phyloP scores from a whole-genome alignment of 1,140 invertebrate species.

The Gerris buenoi region DNA sequence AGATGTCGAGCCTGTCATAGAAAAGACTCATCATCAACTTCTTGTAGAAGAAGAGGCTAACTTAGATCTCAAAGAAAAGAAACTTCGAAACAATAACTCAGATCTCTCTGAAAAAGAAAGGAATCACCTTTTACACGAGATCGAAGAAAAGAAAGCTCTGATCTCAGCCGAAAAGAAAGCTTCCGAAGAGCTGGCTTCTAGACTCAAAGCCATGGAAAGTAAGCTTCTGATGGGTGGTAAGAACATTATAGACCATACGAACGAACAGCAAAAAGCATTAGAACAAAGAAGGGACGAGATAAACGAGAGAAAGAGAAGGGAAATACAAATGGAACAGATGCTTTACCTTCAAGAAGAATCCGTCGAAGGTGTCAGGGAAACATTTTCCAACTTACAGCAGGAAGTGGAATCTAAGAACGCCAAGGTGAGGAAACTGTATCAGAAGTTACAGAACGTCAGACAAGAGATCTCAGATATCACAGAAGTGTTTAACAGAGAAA shows the following conservation, averaged over 20 bases:
- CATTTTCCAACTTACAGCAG: slow-evolving; percentile 72
- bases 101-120: slow-evolving; percentile 31
- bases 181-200: slow-evolving; percentile 22
- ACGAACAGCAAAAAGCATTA: slow-evolving; percentile 69
- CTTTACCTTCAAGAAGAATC: slow-evolving; percentile 78
- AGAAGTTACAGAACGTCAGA: slow-evolving; percentile 41
- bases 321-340: slow-evolving; percentile 73
- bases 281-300: slow-evolving; percentile 66
- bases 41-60: slow-evolving; percentile 13
- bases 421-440: slow-evolving; percentile 60
- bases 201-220: slow-evolving; percentile 60
- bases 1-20: slow-evolving; percentile 3
- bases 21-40: slow-evolving; percentile 13
- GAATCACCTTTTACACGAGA: slow-evolving; percentile 40
- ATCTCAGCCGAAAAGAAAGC: slow-evolving; percentile 26
- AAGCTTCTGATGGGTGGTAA: slow-evolving; percentile 71
- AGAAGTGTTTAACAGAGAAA: slow-evolving; percentile 61
- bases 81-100: slow-evolving; percentile 8
- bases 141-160: slow-evolving; percentile 40
- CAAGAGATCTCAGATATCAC: slow-evolving; percentile 68
- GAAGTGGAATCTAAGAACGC: slow-evolving; percentile 86
- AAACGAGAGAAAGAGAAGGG: slow-evolving; percentile 57
- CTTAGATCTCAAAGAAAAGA: slow-evolving; percentile 11
- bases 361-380: slow-evolving; percentile 66
- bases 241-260: slow-evolving; percentile 80